Percentiles rank a stretch among this genome's conserved stretches.
Evolutionary conservation across 2,113 vertebrate species (phyloP).

Genomic region (Calyptomena viridis): DNA sequence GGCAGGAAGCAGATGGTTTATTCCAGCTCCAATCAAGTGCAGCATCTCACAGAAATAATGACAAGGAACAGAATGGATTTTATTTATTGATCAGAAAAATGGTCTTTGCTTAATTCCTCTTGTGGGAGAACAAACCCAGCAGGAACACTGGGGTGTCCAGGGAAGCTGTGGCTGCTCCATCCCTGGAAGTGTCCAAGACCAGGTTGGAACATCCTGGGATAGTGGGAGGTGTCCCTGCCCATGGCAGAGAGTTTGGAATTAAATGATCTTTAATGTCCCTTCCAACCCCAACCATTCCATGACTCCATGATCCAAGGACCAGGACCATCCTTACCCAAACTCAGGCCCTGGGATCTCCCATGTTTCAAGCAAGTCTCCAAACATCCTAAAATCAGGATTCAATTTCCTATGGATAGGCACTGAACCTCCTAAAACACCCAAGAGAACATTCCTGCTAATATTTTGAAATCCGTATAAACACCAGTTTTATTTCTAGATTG

Average conservation of each 20-base stretch:
- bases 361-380: neutral
- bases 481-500: neutral
- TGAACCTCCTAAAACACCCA: neutral
- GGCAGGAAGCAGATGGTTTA: slow-evolving; percentile 42
- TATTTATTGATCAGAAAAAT: neutral
- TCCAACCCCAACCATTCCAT: neutral
- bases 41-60: neutral
- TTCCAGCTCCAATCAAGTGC: neutral
- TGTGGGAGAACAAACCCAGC: neutral
- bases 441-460: neutral
- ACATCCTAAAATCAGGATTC: neutral
- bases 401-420: neutral
- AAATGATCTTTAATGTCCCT: no score
- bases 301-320: neutral
- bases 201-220: no score
- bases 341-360: neutral
- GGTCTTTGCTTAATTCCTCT: neutral
- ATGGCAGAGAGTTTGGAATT: neutral
- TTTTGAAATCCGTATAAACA: neutral
- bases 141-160: neutral
- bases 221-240: no score
- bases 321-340: neutral
- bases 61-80: neutral
- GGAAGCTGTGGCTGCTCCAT: no score
- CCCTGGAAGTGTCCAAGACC: no score